Conservation (phyloP, 2,888 invertebrate species). For the Cantharis rufa region DNA sequence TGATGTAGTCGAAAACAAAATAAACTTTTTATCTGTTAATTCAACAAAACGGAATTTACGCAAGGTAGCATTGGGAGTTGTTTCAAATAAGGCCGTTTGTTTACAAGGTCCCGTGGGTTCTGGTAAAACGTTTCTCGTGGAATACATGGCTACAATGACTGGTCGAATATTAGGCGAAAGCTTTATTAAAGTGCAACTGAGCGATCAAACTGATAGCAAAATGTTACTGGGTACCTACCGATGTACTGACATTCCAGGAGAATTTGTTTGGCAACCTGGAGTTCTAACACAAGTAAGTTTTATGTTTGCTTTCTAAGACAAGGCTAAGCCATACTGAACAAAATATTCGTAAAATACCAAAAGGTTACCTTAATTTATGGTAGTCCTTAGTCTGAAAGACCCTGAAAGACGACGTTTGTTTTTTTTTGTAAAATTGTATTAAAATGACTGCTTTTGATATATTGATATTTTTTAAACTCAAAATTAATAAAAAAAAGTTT, state of each 20-base stretch:
- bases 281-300: conserved; percentile 75
- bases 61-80: conserved; percentile 78
- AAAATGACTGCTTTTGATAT: too few relatives aligned
- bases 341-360: too few relatives aligned
- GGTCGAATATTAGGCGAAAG: conserved; percentile 62
- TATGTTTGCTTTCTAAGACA: neutral
- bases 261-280: conserved; percentile 97
- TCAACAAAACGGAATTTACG: conserved; percentile 76
- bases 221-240: conserved; percentile 91
- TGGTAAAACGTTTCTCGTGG: conserved; percentile 91
- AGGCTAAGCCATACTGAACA: too few relatives aligned
- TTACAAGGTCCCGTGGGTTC: conserved; percentile 90
- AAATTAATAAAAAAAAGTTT: too few relatives aligned
- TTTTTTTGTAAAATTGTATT: too few relatives aligned
- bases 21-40: conserved; percentile 67
- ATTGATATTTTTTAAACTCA: too few relatives aligned
- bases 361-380: too few relatives aligned
- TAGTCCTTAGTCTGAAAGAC: too few relatives aligned
- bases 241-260: conserved; percentile 96
- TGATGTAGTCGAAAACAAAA: conserved; percentile 40
- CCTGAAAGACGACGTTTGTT: too few relatives aligned
- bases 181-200: conserved; percentile 87
- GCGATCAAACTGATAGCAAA: conserved; percentile 96
- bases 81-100: conserved; percentile 74
- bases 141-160: conserved; percentile 81